Base-by-base conservation (phyloP, 92 coral and sea anemone genomes). In the Chrysogorgia sp. region DNA sequence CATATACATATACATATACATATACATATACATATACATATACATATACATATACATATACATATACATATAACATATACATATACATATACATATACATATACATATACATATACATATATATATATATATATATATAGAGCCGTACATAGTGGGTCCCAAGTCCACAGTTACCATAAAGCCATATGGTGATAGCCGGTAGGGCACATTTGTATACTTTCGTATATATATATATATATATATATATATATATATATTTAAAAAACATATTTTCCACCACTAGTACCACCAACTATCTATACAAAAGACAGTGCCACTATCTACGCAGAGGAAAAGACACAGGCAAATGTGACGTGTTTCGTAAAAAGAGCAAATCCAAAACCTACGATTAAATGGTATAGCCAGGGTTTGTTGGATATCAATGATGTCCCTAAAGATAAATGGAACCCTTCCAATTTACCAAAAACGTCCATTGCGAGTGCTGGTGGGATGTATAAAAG, bases 311-410 rank as follows among this genome's bases (percentile, higher is more conserved):
- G 28, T 20, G 52, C 58, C 3, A 9, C 57, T 40, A 15, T 15
- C 22, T 0, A 19, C 12, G 10, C 10, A 48, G 19, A 32, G 7
- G 79, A 74, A 14, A 76, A 70, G 66, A 10, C 2, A 56, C 41
- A 59, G 71, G 58, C 77, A 13, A 34, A 24, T 17, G 76, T 90
- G 22, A 34, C 32, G 17, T 90, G 96, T 50, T 22, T 2, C 0
- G 34, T 82, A 8, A 68, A 20, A 1, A 57, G 59, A 41, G 37
- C 81, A 30, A 91, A 91, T 56, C 96, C 96, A 2, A 32, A 55
- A 50, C 84, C 92, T 13, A 58, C 49, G 10, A 83, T 89, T 58
- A 63, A 26, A 0, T 91, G 96, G 96, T 30, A 61, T 14, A 84
- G 61, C 34, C 90, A 83, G 76, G 32, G 12, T 45, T 81, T 41